Evolutionary conservation across 64 coral and sea anemone species (phyloP), one percentile per base, ranked within the genome.

Genomic region (Acropora tenuis): DNA sequence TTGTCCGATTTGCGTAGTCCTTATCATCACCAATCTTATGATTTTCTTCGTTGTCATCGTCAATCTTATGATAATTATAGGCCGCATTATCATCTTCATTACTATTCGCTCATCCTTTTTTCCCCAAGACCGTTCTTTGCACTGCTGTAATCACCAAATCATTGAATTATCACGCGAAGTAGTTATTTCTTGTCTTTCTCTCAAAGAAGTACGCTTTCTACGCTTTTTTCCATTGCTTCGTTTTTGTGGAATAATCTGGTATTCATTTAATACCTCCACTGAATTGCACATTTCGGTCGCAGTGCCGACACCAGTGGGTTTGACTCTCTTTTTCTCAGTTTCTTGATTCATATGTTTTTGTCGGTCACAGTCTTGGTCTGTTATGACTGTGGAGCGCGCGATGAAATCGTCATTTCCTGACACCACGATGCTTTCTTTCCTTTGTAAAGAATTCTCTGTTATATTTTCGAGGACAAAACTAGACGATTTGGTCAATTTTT

Each of bases 401-500:
- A 93, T 57, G 30, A 93, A 93, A 12, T 80, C 53, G 17, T 93
- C 91, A 50, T 87, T 77, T 43, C 83, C 91, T 1, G 74, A 79
- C 2, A 88, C 91, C 49, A 93, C 58, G 16, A 93, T 87, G 8
- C 75, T 79, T 1, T 80, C 50, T 12, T n/a, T 63, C 5, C 48
- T 77, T 2, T 42, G 42, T 45, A 12, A 45, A 13, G 46, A n/a
- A 19, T 55, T 42, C 5, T 73, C 48, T 41, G 15, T 1, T 11
- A 72, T 2, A 69, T 41, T 55, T 6, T 93, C 91, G 47, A 97
- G 78, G 8, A 92, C 87, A 48, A 97, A 89, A 50, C 95, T 97
- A 73, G 92, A 93, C 40, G 92, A 93, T 41, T 92, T 83, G 17
- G 95, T 91, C 12, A 97, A 77, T 77, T 97, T 97, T 81, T 74